phyloP scores from a whole-genome alignment of 1,140 invertebrate genomes.

The Scylla paramamosain region DNA sequence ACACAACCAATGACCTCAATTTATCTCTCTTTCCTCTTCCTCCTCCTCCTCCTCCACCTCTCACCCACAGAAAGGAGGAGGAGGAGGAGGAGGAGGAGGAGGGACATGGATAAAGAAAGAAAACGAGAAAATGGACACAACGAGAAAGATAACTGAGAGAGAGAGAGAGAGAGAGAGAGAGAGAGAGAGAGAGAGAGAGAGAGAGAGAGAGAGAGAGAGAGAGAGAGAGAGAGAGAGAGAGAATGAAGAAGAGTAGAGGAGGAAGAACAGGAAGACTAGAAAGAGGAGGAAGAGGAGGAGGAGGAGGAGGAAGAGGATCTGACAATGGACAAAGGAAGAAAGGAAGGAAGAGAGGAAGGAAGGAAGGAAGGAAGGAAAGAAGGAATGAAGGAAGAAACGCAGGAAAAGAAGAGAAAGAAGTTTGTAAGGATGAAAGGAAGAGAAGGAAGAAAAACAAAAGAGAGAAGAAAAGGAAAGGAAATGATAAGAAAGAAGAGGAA shows the following conservation, averaged over 20 bases:
- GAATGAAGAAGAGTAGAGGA: neutral
- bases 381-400: too few species aligned
- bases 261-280: neutral
- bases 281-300: neutral
- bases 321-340: neutral
- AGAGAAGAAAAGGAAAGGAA: neutral
- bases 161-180: too few species aligned
- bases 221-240: neutral
- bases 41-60: conserved; percentile 4
- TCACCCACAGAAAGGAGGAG: neutral
- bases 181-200: neutral
- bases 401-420: too few species aligned
- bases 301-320: neutral
- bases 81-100: neutral
- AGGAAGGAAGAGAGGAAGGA: neutral
- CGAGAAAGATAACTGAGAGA: neutral
- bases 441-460: too few species aligned
- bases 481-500: too few species aligned
- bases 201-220: too few species aligned
- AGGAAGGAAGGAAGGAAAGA: too few species aligned
- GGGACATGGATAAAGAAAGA: neutral
- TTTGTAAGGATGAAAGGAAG: too few species aligned
- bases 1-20: conserved; percentile 22
- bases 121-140: neutral
- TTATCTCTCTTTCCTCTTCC: neutral